A percentile compares a stretch with the other conserved stretches of the same genome.
Conservation (phyloP, 30 jellyfish, hydroid and myxozoan genomes). For the Cassiopea xamachana region DNA sequence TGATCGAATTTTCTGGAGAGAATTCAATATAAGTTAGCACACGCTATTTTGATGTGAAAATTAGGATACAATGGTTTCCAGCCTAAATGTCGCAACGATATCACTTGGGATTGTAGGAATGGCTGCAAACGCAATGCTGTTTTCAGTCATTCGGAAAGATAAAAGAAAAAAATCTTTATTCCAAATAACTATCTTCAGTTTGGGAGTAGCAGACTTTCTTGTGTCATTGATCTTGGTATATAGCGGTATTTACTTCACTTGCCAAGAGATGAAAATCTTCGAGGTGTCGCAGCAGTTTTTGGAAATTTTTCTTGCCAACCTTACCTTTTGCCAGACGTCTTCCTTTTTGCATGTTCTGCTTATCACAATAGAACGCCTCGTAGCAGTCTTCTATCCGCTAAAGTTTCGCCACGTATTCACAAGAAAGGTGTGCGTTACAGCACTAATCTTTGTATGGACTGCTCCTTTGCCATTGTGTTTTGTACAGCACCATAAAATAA, state of each 20-base stretch:
- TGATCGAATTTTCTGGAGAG: too few species aligned
- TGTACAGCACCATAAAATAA: neutral
- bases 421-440: neutral
- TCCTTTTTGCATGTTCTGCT: constrained; percentile 20
- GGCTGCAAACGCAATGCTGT: neutral
- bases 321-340: constrained; percentile 7
- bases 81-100: neutral
- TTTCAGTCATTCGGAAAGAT: neutral
- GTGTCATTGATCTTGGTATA: neutral
- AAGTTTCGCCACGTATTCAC: constrained; percentile 13
- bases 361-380: constrained; percentile 31
- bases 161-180: constrained; percentile 17
- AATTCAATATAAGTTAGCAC: too few species aligned
- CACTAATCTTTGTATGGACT: constrained; percentile 17
- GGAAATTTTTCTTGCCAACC: neutral
- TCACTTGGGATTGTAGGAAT: constrained; percentile 10
- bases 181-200: constrained; percentile 22
- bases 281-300: neutral
- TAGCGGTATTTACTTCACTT: constrained; percentile 8
- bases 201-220: constrained; percentile 24
- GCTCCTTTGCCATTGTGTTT: neutral
- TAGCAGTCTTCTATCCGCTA: constrained; percentile 37
- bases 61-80: neutral
- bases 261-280: neutral
- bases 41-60: too few species aligned